A percentile compares a stretch with the other conserved stretches of the same genome.
phyloP scores from a whole-genome alignment of 1,140 invertebrate species.

The Drosophila suzukii region DNA sequence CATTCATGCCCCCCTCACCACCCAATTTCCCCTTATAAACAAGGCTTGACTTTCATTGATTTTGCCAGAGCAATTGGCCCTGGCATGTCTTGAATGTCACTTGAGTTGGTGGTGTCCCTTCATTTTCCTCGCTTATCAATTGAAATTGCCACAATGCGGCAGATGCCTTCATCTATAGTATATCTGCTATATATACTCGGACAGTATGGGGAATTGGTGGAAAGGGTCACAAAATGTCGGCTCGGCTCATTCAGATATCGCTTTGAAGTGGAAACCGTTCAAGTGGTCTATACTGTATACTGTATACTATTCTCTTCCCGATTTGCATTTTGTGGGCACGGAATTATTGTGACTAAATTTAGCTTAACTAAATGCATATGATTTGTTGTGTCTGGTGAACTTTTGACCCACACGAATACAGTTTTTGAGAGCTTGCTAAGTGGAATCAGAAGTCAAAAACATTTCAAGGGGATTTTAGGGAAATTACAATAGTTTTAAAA shows the following conservation, averaged over 20 bases:
- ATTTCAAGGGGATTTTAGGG: slow-evolving; percentile 12
- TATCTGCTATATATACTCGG: slow-evolving; percentile 10
- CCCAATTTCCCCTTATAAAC: slow-evolving; percentile 8
- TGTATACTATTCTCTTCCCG: slow-evolving; percentile 20
- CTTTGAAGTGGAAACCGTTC: slow-evolving; percentile 76
- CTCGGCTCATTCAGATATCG: slow-evolving; percentile 40
- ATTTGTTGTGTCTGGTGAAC: slow-evolving; percentile 52
- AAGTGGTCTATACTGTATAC: slow-evolving; percentile 59
- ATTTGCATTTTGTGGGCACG: slow-evolving; percentile 62
- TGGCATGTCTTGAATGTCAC: slow-evolving; percentile 62
- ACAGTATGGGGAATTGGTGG: slow-evolving; percentile 2
- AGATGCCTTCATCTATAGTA: slow-evolving; percentile 40
- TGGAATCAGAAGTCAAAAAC: slow-evolving; percentile 13
- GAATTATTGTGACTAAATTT: slow-evolving; percentile 73
- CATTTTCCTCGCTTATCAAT: slow-evolving; percentile 47
- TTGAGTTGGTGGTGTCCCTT: slow-evolving; percentile 37
- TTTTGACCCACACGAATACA: slow-evolving; percentile 64
- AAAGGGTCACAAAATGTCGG: slow-evolving; percentile 29
- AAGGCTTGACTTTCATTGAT: slow-evolving; percentile 49
- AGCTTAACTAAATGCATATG: slow-evolving; percentile 48
- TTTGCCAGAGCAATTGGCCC: slow-evolving; percentile 34
- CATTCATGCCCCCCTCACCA: slow-evolving; percentile 13
- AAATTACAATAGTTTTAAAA: slow-evolving; percentile 3
- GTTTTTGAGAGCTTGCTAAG: slow-evolving; percentile 4
- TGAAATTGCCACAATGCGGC: slow-evolving; percentile 70